phyloP scores from a whole-genome alignment of 2,797 vertebrate genomes.

The Trachops cirrhosus region DNA sequence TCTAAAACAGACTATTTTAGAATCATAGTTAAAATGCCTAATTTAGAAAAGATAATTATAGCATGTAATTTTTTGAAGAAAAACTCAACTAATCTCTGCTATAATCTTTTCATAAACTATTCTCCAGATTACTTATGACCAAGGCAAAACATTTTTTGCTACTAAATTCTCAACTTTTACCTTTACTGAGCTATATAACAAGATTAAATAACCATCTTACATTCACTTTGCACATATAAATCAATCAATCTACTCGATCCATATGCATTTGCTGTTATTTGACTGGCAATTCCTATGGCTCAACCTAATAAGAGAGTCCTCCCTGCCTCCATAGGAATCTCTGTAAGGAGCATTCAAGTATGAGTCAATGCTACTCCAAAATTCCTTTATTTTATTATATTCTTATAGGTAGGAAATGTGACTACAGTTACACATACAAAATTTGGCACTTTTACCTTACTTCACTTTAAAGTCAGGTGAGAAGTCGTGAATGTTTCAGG shows the following conservation, averaged over 20 bases:
- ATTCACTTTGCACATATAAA: neutral
- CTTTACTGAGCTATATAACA: neutral
- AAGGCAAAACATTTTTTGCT: neutral
- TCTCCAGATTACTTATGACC: neutral
- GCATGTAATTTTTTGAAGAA: neutral
- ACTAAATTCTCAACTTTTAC: constrained; percentile 7
- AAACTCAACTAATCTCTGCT: neutral
- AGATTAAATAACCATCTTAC: neutral
- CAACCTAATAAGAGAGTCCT: neutral
- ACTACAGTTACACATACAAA: neutral
- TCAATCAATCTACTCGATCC: neutral
- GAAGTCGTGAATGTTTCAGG: neutral
- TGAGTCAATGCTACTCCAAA: neutral
- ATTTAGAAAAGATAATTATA: constrained; percentile 25
- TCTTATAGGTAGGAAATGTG: neutral
- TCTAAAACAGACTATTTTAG: neutral
- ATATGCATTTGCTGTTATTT: neutral
- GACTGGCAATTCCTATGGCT: neutral
- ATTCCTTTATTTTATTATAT: neutral
- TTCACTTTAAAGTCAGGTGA: neutral
- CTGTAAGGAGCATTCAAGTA: neutral
- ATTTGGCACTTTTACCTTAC: neutral
- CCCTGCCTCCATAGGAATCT: neutral
- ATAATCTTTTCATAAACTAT: constrained; percentile 17
- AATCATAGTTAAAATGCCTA: constrained; percentile 24